phyloP scores from a whole-genome alignment of 2,113 vertebrate genomes.

The Pomatorhinus ruficollis region DNA sequence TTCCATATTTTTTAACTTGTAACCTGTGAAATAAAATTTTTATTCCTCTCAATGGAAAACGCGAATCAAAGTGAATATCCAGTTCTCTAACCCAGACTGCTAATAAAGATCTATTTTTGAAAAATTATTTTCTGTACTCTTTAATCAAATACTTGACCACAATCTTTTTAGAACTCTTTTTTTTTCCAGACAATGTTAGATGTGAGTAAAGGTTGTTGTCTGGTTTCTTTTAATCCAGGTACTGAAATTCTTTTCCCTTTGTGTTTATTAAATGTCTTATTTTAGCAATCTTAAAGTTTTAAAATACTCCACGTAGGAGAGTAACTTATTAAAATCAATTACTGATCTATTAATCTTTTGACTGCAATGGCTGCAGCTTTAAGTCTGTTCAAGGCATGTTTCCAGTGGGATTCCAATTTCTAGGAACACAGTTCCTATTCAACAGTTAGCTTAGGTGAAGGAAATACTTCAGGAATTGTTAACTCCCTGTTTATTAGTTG shows the following conservation, averaged over 20 bases:
- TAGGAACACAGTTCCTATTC: rapidly evolving
- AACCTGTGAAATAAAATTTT: background rate
- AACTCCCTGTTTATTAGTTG: background rate
- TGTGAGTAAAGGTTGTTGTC: background rate
- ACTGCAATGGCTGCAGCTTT: background rate
- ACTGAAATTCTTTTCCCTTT: background rate
- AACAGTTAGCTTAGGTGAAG: background rate
- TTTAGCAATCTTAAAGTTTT: background rate
- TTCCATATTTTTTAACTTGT: background rate
- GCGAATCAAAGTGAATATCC: background rate
- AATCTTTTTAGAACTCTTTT: background rate
- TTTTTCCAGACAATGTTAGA: background rate
- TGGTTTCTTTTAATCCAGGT: rapidly evolving
- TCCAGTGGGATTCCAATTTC: background rate
- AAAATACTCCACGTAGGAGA: background rate
- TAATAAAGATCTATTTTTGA: slow-evolving; percentile 19
- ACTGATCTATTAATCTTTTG: background rate
- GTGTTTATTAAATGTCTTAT: background rate
- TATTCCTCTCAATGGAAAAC: background rate
- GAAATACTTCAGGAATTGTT: background rate
- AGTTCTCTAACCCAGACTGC: background rate
- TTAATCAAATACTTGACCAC: background rate
- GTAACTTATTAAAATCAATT: background rate
- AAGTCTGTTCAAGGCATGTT: background rate
- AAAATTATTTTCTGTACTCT: background rate